Evolutionary conservation across 2,797 vertebrate species (phyloP), one percentile per base, ranked within the genome.

Genomic region (Periophthalmus magnuspinnatus): DNA sequence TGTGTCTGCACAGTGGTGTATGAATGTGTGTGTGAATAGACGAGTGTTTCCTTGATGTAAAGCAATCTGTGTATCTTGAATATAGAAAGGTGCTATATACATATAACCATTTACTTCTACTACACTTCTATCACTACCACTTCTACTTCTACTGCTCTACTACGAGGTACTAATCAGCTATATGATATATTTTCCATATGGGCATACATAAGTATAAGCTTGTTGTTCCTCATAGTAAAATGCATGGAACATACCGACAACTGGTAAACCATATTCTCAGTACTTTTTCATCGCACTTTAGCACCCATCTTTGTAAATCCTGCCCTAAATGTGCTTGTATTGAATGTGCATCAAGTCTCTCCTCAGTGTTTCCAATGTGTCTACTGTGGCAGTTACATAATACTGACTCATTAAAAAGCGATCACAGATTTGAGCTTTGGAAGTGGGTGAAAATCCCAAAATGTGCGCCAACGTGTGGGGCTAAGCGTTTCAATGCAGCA

Each of bases 391-490:
- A 47, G 58, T 80, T 72, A 64, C 69, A 72, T 72, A 73, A 72
- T 13, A 45, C 65, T 54, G 72, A 78, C 70, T 83, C 80, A 74
- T 28, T 75, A 68, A 76, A 86, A 85, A 76, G 71, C 78, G 74
- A 81, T 82, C 67, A 41, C 65, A 56, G 36, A 74, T 81, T 60
- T 74, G 75, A 64, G 52, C 33, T 54, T 72, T 75, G 32, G 68
- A 85, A 82, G 79, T 64, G 56, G 78, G 72, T 59, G 74, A 69
- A 67, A 81, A 75, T 71, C 76, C 78, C 69, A 36, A 19, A 60
- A 78, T 62, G 72, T 75, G n/a, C 55, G 57, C 36, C 67, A 50
- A 68, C 71, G 24, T 67, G 69, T 74, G 55, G 56, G 60, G 70
- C 60, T 68, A 75, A 57, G 21, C 24, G 54, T 55, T 54, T 72